A percentile compares a stretch with the other conserved stretches of the same genome.
Conservation (phyloP, 2,888 invertebrate species). For the Zaprionus lineosus region DNA sequence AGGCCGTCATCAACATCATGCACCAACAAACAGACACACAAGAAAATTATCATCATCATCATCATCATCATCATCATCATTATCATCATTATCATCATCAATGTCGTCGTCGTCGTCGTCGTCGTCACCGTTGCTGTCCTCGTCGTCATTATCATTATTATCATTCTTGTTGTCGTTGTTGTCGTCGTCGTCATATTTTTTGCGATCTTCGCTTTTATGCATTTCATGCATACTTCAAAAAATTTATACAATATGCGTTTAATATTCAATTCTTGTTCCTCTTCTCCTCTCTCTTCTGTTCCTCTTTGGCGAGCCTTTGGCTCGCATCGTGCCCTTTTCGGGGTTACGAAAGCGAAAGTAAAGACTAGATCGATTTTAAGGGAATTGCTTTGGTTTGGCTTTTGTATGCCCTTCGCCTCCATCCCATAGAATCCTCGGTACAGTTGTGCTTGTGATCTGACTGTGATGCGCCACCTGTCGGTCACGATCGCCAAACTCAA, state of each 20-base stretch:
- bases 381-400: not conserved
- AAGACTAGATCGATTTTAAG: conserved; percentile 21
- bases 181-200: conserved; percentile 44
- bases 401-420: too few relatives aligned
- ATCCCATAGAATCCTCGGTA: too few relatives aligned
- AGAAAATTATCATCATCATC: too few relatives aligned
- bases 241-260: conserved; percentile 65
- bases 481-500: too few relatives aligned
- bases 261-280: conserved; percentile 67
- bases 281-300: conserved; percentile 17
- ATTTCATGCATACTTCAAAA: conserved; percentile 64
- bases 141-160: too few relatives aligned
- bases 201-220: conserved; percentile 65
- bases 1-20: conserved; percentile 42
- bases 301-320: not conserved
- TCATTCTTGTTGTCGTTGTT: conserved; percentile 15
- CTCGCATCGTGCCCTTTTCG: not conserved
- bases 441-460: too few relatives aligned
- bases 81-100: conserved; percentile 31
- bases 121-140: conserved; percentile 36
- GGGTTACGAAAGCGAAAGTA: conserved; percentile 46
- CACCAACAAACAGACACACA: conserved; percentile 13
- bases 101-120: conserved; percentile 10
- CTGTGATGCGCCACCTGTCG: too few relatives aligned
- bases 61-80: conserved; percentile 13